Evolutionary conservation across 2,888 invertebrate species (phyloP).

Genomic region (Parnassius apollo): DNA sequence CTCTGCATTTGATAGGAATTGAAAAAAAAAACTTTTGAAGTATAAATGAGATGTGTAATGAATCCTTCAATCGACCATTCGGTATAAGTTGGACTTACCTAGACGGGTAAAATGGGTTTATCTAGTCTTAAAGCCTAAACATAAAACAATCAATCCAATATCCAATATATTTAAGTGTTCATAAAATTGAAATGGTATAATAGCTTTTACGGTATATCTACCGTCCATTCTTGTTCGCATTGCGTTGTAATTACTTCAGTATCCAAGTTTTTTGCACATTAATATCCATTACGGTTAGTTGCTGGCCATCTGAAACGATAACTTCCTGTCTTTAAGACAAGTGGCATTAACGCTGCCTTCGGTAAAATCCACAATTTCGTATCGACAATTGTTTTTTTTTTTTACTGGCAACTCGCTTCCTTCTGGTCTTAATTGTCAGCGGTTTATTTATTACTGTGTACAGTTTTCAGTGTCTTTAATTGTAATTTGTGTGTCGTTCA

Average conservation of each 20-base stretch:
- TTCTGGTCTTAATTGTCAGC: conserved; percentile 1
- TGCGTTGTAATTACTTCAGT: neutral
- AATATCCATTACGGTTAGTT: neutral
- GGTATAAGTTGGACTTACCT: too few species aligned
- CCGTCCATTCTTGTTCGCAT: neutral
- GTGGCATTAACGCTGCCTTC: conserved; percentile 17
- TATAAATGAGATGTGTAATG: too few species aligned
- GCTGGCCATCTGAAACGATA: neutral
- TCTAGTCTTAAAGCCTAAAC: neutral
- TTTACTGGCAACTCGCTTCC: conserved; percentile 2
- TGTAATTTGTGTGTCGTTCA: too few species aligned
- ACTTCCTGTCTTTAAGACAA: conserved; percentile 11
- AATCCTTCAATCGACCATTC: too few species aligned
- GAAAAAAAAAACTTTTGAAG: too few species aligned
- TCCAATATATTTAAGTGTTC: neutral
- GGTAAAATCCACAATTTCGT: conserved; percentile 7
- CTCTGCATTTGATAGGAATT: too few species aligned
- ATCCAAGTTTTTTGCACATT: conserved; percentile 2
- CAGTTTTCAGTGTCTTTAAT: too few species aligned
- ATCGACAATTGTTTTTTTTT: neutral
- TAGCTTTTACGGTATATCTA: neutral
- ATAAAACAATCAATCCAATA: neutral
- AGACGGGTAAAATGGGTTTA: too few species aligned
- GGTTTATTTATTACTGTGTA: neutral
- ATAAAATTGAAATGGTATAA: neutral